Base-by-base conservation (phyloP, 2,888 invertebrate species). In the Eupithecia exiguata region DNA sequence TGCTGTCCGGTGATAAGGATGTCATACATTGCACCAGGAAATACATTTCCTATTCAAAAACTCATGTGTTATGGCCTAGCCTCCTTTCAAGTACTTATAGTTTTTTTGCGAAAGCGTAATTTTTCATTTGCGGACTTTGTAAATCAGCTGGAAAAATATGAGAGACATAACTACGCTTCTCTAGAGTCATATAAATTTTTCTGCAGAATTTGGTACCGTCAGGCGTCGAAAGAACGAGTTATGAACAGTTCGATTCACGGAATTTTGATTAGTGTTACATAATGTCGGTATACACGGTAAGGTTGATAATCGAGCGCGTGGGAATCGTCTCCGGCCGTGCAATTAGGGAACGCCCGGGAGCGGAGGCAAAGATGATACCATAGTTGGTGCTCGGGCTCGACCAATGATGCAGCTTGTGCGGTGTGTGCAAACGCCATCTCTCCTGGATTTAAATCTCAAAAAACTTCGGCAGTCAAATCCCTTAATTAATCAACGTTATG, bases 341-440 rank as follows among this genome's bases (percentile, higher is more conserved):
- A 92, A 92, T 93, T 92, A 93, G 91, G 93, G 90, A 90, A 88
- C 88, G 89, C 88, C 88, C 89, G 90, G 91, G 76, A 76, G 76
- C 76, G 71, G 69, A 75, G 76, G 30, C 71, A 69, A 73, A 76
- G 73, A 73, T 40, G 46, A 49, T 67, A 43, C 66, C 61, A 71
- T 36, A 69, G 70, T 71, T 49, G 35, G 36, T 68, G n/a, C 49
- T 36, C 14, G 49, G 66, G 18, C 68, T 36, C n/a, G 53, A 69
- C 40, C 74, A 67, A 38, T 40, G 40, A 6, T 40, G 66, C 66
- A 66, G 66, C 38, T 65, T 65, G 16, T 65, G 63, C 36, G 9
- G 63, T 38, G 18, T 36, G 12, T 38, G 36, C 36, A 35, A 35
- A 63, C 35, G 36, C 49, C 49, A 53, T 53, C 53, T 9, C 53